Percentiles rank a stretch among this genome's conserved stretches.
phyloP scores from a whole-genome alignment of 2,797 vertebrate species.

The Orestias chungarensis region DNA sequence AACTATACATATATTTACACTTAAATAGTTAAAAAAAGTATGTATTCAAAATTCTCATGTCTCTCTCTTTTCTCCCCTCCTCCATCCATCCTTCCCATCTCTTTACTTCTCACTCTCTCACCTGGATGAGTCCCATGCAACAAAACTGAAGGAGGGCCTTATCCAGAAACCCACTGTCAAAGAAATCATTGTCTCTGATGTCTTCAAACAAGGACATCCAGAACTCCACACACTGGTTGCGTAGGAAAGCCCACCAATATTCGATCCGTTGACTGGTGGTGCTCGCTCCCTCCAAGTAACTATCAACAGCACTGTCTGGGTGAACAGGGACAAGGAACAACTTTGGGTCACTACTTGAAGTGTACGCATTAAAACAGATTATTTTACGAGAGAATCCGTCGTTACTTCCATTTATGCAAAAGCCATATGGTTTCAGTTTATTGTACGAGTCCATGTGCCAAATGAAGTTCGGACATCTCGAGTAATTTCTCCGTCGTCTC shows the following conservation, averaged over 20 bases:
- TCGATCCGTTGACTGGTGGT: background rate
- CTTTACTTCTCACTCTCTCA: background rate
- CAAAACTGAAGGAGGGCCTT: constrained; percentile 5
- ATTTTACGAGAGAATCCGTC: background rate
- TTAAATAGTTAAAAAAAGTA: too few species aligned
- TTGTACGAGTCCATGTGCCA: background rate
- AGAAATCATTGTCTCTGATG: background rate
- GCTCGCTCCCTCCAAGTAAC: constrained; percentile 6
- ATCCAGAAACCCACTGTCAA: background rate
- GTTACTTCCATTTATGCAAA: constrained; percentile 2
- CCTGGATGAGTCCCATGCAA: constrained; percentile 3
- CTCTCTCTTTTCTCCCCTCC: too few species aligned
- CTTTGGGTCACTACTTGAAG: background rate
- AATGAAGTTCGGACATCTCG: constrained; percentile 5
- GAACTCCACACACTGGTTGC: background rate
- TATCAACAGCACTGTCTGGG: background rate
- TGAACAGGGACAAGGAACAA: background rate
- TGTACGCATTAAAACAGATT: background rate
- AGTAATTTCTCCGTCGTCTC: background rate
- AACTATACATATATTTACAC: too few species aligned
- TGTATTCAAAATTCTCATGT: too few species aligned
- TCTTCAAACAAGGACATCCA: constrained; percentile 12
- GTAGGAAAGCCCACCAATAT: background rate
- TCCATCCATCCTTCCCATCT: too few species aligned
- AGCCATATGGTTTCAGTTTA: constrained; percentile 11